Percentiles rank a stretch among this genome's conserved stretches.
These are phyloP conservation scores for Platycheirus rosarum DNA, from an alignment of 2,888 invertebrate species.

Conservation along the genomic window DNA sequence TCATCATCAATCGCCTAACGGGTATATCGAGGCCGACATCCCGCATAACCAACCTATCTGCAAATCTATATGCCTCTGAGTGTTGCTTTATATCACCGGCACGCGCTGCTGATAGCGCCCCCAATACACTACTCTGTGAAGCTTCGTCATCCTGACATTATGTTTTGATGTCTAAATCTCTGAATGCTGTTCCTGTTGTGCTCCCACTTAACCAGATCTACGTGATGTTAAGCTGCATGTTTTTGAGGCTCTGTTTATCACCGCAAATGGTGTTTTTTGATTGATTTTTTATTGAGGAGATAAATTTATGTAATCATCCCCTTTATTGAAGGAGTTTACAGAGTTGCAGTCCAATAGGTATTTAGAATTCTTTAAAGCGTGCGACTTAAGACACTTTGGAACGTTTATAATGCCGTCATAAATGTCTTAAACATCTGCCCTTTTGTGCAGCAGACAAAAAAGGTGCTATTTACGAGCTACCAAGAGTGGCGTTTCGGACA, in stretches of 20 bases:
- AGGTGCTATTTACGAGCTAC: slow-evolving; percentile 64
- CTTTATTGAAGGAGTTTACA: not conserved
- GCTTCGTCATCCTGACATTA: slow-evolving; percentile 15
- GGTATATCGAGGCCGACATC: slow-evolving; percentile 60
- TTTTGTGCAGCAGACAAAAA: slow-evolving; percentile 35
- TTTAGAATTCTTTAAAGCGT: slow-evolving; percentile 46
- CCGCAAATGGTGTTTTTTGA: slow-evolving; percentile 61
- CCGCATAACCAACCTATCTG: slow-evolving; percentile 68
- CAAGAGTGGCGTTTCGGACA: slow-evolving; percentile 61
- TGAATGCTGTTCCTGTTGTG: slow-evolving; percentile 63
- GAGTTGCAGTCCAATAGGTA: too few species aligned
- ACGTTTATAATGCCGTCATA: slow-evolving; percentile 58
- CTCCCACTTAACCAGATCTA: slow-evolving; percentile 60
- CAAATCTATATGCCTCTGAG: slow-evolving; percentile 41
- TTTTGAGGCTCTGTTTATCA: slow-evolving; percentile 53
- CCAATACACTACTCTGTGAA: slow-evolving; percentile 14
- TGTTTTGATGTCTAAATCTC: slow-evolving; percentile 56
- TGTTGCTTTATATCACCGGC: slow-evolving; percentile 53
- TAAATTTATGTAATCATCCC: slow-evolving; percentile 46
- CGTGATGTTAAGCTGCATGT: slow-evolving; percentile 64
- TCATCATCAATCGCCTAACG: slow-evolving; percentile 70
- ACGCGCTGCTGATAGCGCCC: slow-evolving; percentile 64
- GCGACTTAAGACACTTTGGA: slow-evolving; percentile 55
- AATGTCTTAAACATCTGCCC: slow-evolving; percentile 65
- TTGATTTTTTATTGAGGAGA: slow-evolving; percentile 65